Evolutionary conservation across 2,113 vertebrate genomes (phyloP).

Genomic region (Arothron firmamentum): DNA sequence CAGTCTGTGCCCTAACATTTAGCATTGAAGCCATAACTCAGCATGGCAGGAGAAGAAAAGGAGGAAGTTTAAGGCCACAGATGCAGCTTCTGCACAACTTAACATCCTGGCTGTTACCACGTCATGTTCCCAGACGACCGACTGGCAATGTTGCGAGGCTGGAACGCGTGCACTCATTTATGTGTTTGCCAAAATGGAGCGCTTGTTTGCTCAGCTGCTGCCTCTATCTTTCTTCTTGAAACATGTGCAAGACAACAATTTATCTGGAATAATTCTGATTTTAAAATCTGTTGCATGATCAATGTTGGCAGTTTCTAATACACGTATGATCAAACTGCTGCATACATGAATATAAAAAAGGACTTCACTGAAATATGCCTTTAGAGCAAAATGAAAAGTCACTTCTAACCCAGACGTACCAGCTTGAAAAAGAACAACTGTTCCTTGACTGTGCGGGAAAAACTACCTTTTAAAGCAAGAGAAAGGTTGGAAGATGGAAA

Average conservation of each 20-base stretch:
- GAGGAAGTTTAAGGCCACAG: constrained; percentile 8
- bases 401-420: too few relatives aligned
- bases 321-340: not conserved
- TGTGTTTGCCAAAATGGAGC: constrained; percentile 45
- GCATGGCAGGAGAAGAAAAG: constrained; percentile 26
- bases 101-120: constrained; percentile 20
- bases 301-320: constrained; percentile 13
- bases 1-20: constrained; percentile 14
- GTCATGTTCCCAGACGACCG: constrained; percentile 33
- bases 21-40: constrained; percentile 34
- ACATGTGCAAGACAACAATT: constrained; percentile 33
- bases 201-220: constrained; percentile 61
- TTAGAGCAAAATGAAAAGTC: too few relatives aligned
- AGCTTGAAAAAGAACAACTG: too few relatives aligned
- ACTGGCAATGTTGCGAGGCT: constrained; percentile 28
- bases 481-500: too few relatives aligned
- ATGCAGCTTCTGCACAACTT: constrained; percentile 28
- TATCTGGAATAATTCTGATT: constrained; percentile 29
- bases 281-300: constrained; percentile 31
- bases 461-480: too few relatives aligned
- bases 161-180: constrained; percentile 39
- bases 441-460: too few relatives aligned
- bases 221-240: constrained; percentile 22
- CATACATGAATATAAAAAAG: not conserved
- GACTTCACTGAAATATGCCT: too few relatives aligned